Evolutionary conservation across 1,140 invertebrate genomes (phyloP), one percentile per base, ranked within the genome.

Genomic region (Procambarus clarkii): DNA sequence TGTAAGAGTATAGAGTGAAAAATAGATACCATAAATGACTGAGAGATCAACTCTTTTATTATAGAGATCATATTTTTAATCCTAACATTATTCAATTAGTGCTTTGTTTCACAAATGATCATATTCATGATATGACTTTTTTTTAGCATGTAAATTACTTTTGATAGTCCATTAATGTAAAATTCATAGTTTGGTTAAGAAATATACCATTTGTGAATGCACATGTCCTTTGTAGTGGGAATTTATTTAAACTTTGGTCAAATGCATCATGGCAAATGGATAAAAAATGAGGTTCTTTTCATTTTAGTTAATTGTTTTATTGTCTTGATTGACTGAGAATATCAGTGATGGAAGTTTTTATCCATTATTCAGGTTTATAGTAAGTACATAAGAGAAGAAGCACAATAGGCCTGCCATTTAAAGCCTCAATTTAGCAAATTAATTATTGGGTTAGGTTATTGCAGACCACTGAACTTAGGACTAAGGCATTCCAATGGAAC

Each of bases 301-400:
- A 64, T 18, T 13, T 58, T 58, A 8, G 13, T 58, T 7, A 58
- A 58, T 58, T 58, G 54, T 58, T 64, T 21, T 21, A 64, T 21
- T 64, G 60, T 4, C 1, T 21, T 15, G 60, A 21, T 3, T 64
- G 1, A 1, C 13, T 58, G 54, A 58, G 13, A 64, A 2, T 54
- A 9, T 54, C 1, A 54, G 50, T 54, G 50, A 34, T 58, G 54
- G 13, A 58, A 58, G 13, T 64, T 64, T 64, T 54, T 9, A 13
- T 54, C 4, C 60, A 64, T 13, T 21, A 64, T 64, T 64, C 18
- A 64, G 60, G 13, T 64, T 21, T 18, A 64, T 11, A 18, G 60
- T 18, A 64, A 64, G 60, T 64, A 64, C 60, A 64, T 64, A n/a
- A 74, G n/a, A 74, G 69, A 74, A 69, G 64, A 69, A 74, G 5